Percentiles rank a stretch among this genome's conserved stretches.
These are phyloP conservation scores for Chitala chitala DNA, from an alignment of 2,113 vertebrate genomes.

Conservation along the genomic window DNA sequence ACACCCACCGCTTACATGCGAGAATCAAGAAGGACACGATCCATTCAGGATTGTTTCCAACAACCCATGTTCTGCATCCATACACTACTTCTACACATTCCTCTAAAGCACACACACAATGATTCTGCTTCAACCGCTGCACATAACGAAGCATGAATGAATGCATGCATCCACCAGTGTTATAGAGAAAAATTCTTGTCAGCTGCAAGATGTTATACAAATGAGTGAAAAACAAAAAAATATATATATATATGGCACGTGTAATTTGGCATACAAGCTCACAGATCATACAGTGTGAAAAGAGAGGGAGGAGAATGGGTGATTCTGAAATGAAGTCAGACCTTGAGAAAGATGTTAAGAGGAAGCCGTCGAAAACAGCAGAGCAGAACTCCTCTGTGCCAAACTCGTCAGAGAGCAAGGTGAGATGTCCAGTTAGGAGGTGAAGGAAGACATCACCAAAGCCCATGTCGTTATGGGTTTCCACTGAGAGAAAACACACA, in stretches of 20 bases:
- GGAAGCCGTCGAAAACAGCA: slow-evolving; percentile 84
- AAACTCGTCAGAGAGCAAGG: slow-evolving; percentile 86
- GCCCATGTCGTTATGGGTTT: slow-evolving; percentile 86
- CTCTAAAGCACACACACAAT: no score
- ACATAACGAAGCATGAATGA: no score
- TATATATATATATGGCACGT: no score
- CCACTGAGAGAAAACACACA: slow-evolving; percentile 48
- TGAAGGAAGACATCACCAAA: slow-evolving; percentile 96
- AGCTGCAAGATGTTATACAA: no score
- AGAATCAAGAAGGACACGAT: background rate
- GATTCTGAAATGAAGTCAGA: slow-evolving; percentile 41
- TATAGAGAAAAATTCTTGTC: no score
- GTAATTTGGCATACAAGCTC: no score
- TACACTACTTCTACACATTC: no score
- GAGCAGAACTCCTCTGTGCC: slow-evolving; percentile 84
- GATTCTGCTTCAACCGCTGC: no score
- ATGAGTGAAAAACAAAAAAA: no score
- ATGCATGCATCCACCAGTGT: no score
- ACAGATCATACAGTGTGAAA: slow-evolving; percentile 1
- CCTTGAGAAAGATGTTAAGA: slow-evolving; percentile 85
- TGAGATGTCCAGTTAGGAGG: slow-evolving; percentile 84
- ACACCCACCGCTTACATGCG: background rate
- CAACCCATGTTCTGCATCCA: no score
- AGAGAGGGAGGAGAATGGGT: background rate
- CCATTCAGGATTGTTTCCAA: no score